Evolutionary conservation across 2,797 vertebrate genomes (phyloP).

Genomic region (Sardinella longiceps): DNA sequence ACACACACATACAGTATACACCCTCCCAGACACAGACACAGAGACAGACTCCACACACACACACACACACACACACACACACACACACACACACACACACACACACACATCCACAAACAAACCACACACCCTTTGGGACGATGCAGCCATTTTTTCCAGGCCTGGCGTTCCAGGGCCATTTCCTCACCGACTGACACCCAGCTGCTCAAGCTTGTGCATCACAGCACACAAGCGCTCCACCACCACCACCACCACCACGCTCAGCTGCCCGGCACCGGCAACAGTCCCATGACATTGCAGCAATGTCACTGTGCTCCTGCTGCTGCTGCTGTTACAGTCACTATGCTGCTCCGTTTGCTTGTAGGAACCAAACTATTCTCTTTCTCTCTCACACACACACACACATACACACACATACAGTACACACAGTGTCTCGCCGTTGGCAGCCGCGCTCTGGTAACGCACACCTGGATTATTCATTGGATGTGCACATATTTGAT

Average conservation of each 20-base stretch:
- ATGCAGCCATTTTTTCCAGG: conserved; percentile 1
- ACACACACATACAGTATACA: background rate
- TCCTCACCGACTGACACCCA: conserved; percentile 4
- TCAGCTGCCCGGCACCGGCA: background rate
- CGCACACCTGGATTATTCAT: background rate
- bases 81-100: background rate
- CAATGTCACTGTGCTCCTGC: conserved; percentile 36
- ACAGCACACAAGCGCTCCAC: background rate
- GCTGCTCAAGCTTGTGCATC: background rate
- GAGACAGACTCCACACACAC: background rate
- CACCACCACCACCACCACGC: background rate
- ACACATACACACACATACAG: background rate
- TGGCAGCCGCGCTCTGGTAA: background rate
- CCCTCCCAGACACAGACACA: background rate
- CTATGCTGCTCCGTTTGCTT: background rate
- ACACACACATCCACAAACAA: background rate
- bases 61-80: background rate
- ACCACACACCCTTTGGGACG: conserved; percentile 29
- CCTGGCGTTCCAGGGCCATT: background rate
- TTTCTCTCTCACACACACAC: background rate
- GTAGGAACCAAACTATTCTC: background rate
- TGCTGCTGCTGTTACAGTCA: background rate
- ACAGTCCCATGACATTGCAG: conserved; percentile 45
- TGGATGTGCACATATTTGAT: conserved; percentile 7
- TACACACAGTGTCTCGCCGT: background rate